These are phyloP conservation scores for Oreohelix idahoensis DNA, from an alignment of 1,140 invertebrate species.

Conservation along the genomic window DNA sequence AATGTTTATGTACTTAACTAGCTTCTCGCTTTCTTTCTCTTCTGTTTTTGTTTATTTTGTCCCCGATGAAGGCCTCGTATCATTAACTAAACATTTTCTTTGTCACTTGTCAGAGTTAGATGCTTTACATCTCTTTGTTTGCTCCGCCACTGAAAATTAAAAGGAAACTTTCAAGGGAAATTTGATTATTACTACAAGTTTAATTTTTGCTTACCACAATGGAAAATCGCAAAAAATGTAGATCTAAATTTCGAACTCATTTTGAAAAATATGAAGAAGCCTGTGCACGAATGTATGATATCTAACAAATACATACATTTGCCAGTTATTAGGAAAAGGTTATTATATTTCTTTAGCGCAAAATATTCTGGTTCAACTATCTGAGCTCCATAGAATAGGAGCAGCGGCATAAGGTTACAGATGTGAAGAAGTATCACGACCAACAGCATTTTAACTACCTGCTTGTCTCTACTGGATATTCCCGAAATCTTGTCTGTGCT, in stretches of 20 bases:
- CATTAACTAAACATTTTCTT: too few species aligned
- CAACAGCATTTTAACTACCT: slow-evolving; percentile 2
- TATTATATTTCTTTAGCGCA: not conserved
- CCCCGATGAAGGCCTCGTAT: too few species aligned
- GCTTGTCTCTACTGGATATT: not conserved
- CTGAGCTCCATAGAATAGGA: not conserved
- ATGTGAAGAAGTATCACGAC: not conserved
- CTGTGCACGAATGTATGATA: not conserved
- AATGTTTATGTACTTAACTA: too few species aligned
- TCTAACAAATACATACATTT: not conserved
- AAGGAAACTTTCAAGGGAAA: too few species aligned
- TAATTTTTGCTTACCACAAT: too few species aligned
- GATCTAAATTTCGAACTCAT: slow-evolving; percentile 8
- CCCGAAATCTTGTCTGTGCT: not conserved
- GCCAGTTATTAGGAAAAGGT: not conserved
- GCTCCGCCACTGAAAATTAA: too few species aligned
- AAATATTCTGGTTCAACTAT: not conserved
- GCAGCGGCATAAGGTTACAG: not conserved
- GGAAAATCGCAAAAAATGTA: not conserved
- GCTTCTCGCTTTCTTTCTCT: too few species aligned
- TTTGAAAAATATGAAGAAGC: slow-evolving; percentile 1
- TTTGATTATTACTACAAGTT: too few species aligned
- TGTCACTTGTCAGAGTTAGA: too few species aligned
- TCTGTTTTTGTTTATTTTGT: too few species aligned
- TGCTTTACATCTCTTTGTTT: too few species aligned